Evolutionary conservation across 1,140 invertebrate genomes (phyloP).

Genomic region (Phortica variegata): DNA sequence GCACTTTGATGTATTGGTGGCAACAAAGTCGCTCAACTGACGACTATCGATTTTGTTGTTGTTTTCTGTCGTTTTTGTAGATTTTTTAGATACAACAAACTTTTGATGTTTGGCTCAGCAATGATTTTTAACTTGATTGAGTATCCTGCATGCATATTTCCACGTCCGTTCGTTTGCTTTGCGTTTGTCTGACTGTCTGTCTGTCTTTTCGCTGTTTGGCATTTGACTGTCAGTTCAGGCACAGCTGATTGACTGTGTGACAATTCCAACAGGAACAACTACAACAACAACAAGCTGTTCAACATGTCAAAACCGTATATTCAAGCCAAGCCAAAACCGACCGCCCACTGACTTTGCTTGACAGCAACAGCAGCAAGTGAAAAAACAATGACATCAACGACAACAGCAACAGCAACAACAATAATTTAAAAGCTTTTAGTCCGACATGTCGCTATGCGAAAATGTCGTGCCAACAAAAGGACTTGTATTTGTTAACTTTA

Average conservation of each 20-base stretch:
- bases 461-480: no score
- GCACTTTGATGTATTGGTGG: slow-evolving; percentile 24
- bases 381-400: no score
- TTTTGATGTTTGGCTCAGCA: slow-evolving; percentile 27
- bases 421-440: no score
- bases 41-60: slow-evolving; percentile 48
- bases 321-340: no score
- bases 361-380: no score
- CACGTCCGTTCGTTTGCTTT: slow-evolving; percentile 4
- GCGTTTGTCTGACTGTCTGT: not conserved
- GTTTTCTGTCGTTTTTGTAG: slow-evolving; percentile 5
- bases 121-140: slow-evolving; percentile 10
- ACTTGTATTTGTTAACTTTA: no score
- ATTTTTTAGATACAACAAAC: slow-evolving; percentile 6
- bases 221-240: slow-evolving; percentile 3
- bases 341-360: no score
- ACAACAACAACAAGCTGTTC: no score
- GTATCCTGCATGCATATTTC: slow-evolving; percentile 11
- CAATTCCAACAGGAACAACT: slow-evolving; percentile 10
- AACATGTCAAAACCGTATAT: no score
- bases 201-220: not conserved
- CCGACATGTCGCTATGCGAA: no score
- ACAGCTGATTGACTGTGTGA: not conserved
- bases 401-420: no score
- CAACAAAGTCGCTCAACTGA: slow-evolving; percentile 9